Evolutionary conservation across 2,888 invertebrate species (phyloP).

Genomic region (Tuberolachnus salignus): DNA sequence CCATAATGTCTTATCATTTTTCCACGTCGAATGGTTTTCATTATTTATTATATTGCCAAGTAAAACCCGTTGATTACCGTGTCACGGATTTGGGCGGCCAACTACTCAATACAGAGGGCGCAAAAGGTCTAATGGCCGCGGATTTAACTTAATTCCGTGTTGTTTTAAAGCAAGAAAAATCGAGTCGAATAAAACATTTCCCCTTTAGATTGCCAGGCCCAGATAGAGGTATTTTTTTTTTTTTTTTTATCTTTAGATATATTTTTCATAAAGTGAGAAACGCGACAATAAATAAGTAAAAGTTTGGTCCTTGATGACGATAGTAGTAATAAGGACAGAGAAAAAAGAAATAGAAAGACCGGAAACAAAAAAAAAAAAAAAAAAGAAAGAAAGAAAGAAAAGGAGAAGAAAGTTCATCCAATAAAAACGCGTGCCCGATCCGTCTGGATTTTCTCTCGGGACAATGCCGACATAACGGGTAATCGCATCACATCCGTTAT

Average conservation of each 20-base stretch:
- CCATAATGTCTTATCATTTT: constrained; percentile 53
- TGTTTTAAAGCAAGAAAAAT: constrained; percentile 57
- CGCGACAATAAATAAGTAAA: constrained; percentile 57
- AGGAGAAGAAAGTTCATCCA: constrained; percentile 54
- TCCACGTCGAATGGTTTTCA: constrained; percentile 55
- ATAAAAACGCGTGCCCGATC: constrained; percentile 56
- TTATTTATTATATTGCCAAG: constrained; percentile 56
- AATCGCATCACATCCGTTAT: constrained; percentile 56
- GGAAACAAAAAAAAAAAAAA: constrained; percentile 51
- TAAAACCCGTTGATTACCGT: constrained; percentile 56
- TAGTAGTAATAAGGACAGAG: constrained; percentile 56
- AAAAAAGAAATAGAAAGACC: constrained; percentile 49
- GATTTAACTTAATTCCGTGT: constrained; percentile 57
- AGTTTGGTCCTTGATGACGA: constrained; percentile 57
- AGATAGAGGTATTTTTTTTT: constrained; percentile 56
- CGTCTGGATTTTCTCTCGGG: constrained; percentile 57
- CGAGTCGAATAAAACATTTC: constrained; percentile 56
- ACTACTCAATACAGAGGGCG: constrained; percentile 57
- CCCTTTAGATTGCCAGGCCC: constrained; percentile 51
- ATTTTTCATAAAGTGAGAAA: constrained; percentile 57
- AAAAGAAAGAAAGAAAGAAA: constrained; percentile 48
- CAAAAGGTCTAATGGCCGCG: constrained; percentile 56
- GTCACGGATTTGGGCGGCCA: constrained; percentile 54
- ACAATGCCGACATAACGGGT: constrained; percentile 56
- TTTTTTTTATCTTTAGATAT: constrained; percentile 52